phyloP scores from a whole-genome alignment of 2,113 vertebrate genomes.

The Artemisiospiza belli region DNA sequence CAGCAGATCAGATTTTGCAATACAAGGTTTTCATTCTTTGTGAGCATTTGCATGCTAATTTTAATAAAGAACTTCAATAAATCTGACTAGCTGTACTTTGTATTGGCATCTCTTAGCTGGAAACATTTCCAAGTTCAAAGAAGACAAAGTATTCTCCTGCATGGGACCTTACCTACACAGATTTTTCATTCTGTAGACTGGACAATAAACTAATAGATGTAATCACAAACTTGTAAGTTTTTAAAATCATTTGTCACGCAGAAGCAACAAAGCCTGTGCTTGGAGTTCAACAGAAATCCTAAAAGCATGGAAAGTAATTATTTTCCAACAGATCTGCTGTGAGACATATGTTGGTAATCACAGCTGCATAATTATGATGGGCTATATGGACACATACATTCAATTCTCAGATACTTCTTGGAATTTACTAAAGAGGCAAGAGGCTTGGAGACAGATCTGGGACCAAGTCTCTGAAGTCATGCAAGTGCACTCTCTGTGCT shows the following conservation, averaged over 20 bases:
- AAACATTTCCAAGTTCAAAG: not conserved
- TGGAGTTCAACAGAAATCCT: not conserved
- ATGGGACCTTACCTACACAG: not conserved
- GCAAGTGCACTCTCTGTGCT: not conserved
- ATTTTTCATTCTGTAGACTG: not conserved
- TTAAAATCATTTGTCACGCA: not conserved
- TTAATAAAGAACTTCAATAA: not conserved
- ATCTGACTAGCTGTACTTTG: not conserved
- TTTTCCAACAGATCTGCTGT: not conserved
- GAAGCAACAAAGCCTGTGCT: not conserved
- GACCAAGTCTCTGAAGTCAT: not conserved
- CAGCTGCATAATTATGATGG: not conserved
- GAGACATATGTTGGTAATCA: not conserved
- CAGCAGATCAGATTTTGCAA: not conserved
- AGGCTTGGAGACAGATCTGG: not conserved
- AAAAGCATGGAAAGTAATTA: not conserved
- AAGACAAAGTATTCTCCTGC: not conserved
- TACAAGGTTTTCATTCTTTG: not conserved
- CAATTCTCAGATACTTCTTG: not conserved
- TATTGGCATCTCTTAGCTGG: not conserved
- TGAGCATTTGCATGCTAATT: not conserved
- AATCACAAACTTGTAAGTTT: fast-evolving
- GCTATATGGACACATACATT: not conserved
- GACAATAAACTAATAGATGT: not conserved
- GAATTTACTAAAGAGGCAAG: not conserved